These are phyloP conservation scores for Thrips palmi DNA, from an alignment of 1,140 invertebrate genomes.

Conservation along the genomic window DNA sequence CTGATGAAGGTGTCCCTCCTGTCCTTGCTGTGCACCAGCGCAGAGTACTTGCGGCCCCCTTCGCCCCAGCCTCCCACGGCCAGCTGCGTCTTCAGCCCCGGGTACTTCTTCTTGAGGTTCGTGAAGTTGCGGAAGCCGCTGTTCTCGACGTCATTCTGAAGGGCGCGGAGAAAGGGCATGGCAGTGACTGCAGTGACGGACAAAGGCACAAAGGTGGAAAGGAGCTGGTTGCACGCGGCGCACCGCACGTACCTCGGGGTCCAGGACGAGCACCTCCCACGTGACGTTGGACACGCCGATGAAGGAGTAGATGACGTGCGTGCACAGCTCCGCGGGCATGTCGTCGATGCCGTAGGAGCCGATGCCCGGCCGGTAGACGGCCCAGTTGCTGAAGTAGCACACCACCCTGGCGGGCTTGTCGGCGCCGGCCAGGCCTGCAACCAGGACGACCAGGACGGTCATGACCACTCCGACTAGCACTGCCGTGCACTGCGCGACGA, in stretches of 20 bases:
- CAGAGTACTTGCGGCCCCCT: conserved; percentile 68
- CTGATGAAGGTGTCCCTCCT: conserved; percentile 50
- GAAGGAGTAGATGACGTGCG: conserved; percentile 80
- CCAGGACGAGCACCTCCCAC: conserved; percentile 59
- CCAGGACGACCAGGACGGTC: too few species aligned
- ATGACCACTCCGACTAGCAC: too few species aligned
- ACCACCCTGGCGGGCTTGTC: conserved; percentile 40
- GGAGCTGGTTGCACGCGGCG: too few species aligned
- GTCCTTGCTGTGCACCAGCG: conserved; percentile 46
- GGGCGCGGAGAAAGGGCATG: too few species aligned
- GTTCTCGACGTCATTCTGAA: conserved; percentile 47
- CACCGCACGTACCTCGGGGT: conserved; percentile 40
- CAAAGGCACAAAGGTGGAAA: too few species aligned
- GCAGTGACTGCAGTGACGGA: too few species aligned
- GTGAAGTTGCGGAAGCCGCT: conserved; percentile 73
- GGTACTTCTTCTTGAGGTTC: conserved; percentile 44
- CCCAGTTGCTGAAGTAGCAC: conserved; percentile 87
- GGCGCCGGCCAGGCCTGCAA: too few species aligned
- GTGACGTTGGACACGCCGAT: conserved; percentile 61
- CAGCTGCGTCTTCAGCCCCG: conserved; percentile 53
- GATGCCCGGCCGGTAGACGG: conserved; percentile 62
- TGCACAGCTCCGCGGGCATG: conserved; percentile 63
- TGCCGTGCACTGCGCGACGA: too few species aligned
- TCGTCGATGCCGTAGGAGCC: conserved; percentile 67
- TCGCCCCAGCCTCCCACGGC: conserved; percentile 80